Base-by-base conservation (phyloP, 92 coral and sea anemone genomes). In the Zoanthus sansibaricus region DNA sequence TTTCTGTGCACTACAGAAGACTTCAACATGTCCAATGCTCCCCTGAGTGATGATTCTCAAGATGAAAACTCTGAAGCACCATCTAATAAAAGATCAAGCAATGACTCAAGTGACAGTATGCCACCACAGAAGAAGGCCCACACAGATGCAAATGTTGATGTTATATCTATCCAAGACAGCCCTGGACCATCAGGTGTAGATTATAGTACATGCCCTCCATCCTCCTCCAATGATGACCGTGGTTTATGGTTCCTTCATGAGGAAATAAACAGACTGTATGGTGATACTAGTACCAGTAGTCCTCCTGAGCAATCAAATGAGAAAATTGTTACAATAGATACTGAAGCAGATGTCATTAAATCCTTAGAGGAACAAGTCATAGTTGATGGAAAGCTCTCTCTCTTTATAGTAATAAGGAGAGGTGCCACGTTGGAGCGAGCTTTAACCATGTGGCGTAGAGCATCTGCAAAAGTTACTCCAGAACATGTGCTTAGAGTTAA, bases 171-270 rank as follows among this genome's bases (percentile, higher is more conserved):
- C 86, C 76, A 66, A 37, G 86, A 68, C 21, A 68, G 61, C 76
- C 86, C 86, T 66, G 86, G 86, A 64, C 86, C 86, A 68, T 82
- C 86, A 82, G 86, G 86, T 33, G 20, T 80, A 62, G 69, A 52
- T 78, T 20, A 80, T 61, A 82, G 86, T 82, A 82, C 76, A 31
- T 9, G 76, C 55, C 52, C 79, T 71, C 49, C 87, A 54, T 42
- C 78, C 68, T 47, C 90, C 61, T 77, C 85, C 72, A 77, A 33
- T 77, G 76, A 48, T 64, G 75, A 56, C 66, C 48, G 59, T 25
- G 85, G 64, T 59, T 87, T 51, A 62, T 77, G 77, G 77, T 73
- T 87, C 71, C 75, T 66, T 37, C 61, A 87, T 70, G 91, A 88
- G 44, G 91, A 82, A 83, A 46, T 82, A 31, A 32, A 88, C 20